phyloP scores from a whole-genome alignment of 2,113 vertebrate genomes.

The Chaenogobius annularis region DNA sequence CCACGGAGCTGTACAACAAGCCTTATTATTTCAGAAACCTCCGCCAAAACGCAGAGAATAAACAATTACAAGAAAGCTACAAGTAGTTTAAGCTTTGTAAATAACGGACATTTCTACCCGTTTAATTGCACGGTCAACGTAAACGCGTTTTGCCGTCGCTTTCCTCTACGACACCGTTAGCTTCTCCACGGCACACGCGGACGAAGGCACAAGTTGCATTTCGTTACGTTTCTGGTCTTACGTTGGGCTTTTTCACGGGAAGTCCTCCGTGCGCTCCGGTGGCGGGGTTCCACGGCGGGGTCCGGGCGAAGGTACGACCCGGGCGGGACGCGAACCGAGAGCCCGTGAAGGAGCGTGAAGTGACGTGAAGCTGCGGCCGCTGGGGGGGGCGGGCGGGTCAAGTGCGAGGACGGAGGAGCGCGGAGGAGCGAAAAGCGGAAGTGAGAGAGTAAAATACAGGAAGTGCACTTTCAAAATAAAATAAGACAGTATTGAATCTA shows the following conservation, averaged over 20 bases:
- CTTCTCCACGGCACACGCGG: background rate
- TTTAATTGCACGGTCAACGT: background rate
- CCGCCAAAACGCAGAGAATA: background rate
- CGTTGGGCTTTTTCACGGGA: background rate
- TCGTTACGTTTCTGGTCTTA: background rate
- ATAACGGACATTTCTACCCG: background rate
- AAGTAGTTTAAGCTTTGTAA: background rate
- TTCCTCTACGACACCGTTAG: background rate
- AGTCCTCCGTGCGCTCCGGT: constrained; percentile 28
- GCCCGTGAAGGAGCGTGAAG: background rate
- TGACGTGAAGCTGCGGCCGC: background rate
- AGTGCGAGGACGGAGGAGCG: background rate
- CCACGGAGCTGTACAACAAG: background rate
- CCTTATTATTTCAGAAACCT: background rate
- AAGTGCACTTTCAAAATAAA: background rate
- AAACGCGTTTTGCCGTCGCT: background rate
- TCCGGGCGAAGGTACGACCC: background rate
- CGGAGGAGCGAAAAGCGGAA: background rate
- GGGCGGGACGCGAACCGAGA: background rate
- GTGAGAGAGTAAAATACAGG: background rate
- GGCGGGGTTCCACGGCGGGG: background rate
- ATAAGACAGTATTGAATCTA: too few species aligned
- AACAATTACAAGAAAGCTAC: background rate
- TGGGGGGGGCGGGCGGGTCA: background rate
- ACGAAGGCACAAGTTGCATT: background rate